phyloP scores from a whole-genome alignment of 1,140 invertebrate species.

The Pollicipes pollicipes region DNA sequence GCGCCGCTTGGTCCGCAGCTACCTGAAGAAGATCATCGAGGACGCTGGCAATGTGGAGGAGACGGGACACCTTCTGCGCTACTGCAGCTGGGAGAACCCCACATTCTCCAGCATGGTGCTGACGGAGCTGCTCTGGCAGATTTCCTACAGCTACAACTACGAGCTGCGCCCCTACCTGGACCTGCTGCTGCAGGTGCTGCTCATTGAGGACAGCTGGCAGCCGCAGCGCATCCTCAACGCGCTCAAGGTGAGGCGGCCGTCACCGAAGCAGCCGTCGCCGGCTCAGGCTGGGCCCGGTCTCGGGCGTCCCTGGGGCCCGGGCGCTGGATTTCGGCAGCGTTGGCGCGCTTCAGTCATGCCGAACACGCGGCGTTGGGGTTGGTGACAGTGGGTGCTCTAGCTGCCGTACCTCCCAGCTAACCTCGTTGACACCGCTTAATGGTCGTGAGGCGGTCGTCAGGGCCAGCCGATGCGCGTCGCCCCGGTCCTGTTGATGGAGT shows the following conservation, averaged over 20 bases:
- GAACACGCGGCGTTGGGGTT: too few relatives aligned
- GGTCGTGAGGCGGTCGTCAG: too few relatives aligned
- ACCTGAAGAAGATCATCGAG: constrained; percentile 89
- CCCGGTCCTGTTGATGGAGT: too few relatives aligned
- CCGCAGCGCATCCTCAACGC: constrained; percentile 79
- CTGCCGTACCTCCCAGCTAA: too few relatives aligned
- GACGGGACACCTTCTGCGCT: constrained; percentile 69
- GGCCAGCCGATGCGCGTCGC: too few relatives aligned
- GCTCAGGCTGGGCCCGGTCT: too few relatives aligned
- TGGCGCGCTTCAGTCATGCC: too few relatives aligned
- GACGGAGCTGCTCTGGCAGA: constrained; percentile 75
- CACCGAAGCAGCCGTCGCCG: not conserved
- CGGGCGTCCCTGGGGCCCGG: too few relatives aligned
- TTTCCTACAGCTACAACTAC: constrained; percentile 85
- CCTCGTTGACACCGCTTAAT: too few relatives aligned
- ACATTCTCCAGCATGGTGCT: constrained; percentile 73
- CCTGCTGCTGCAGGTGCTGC: constrained; percentile 61
- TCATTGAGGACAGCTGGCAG: constrained; percentile 92
- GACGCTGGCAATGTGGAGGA: constrained; percentile 82
- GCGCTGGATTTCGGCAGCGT: too few relatives aligned
- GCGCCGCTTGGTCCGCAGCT: constrained; percentile 26
- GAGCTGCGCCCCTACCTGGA: constrained; percentile 83
- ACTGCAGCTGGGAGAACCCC: constrained; percentile 91
- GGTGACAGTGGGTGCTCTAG: too few relatives aligned
- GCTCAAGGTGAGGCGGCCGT: constrained; percentile 44